These are phyloP conservation scores for Platalea minor DNA, from an alignment of 2,797 vertebrate genomes.

Conservation along the genomic window DNA sequence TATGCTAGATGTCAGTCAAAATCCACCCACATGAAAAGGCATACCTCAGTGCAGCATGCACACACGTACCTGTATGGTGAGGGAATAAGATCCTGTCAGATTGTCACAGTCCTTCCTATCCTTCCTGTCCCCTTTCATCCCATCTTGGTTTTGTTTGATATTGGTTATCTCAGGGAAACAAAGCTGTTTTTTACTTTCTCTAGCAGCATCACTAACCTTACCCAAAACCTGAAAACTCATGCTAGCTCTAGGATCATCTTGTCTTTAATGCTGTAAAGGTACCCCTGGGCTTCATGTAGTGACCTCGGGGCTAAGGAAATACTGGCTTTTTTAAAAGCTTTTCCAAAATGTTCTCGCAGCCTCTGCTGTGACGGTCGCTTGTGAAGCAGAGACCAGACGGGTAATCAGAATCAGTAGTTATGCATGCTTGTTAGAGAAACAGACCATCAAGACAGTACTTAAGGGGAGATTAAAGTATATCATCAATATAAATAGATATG, in stretches of 20 bases:
- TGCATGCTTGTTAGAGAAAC: conserved; percentile 26
- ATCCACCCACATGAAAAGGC: not conserved
- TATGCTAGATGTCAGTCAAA: not conserved
- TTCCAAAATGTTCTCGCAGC: not conserved
- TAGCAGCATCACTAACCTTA: not conserved
- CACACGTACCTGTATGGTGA: not conserved
- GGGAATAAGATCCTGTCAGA: not conserved
- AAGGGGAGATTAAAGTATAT: conserved; percentile 21
- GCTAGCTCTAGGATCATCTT: not conserved
- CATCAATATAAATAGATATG: conserved; percentile 31
- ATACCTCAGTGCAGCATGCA: not conserved
- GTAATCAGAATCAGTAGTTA: conserved; percentile 36
- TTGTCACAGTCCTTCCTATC: not conserved
- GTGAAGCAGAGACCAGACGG: not conserved
- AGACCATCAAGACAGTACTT: conserved; percentile 22
- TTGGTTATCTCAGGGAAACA: not conserved
- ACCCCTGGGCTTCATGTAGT: not conserved
- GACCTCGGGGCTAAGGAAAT: not conserved
- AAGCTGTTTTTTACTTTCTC: not conserved
- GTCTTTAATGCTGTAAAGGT: not conserved
- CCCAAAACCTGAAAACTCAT: not conserved
- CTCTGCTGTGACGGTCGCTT: not conserved
- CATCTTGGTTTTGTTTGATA: not conserved
- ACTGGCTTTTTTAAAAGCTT: not conserved
- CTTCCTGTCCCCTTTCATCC: not conserved